Conservation (phyloP, 2,888 invertebrate species). For the Lysandra bellargus region DNA sequence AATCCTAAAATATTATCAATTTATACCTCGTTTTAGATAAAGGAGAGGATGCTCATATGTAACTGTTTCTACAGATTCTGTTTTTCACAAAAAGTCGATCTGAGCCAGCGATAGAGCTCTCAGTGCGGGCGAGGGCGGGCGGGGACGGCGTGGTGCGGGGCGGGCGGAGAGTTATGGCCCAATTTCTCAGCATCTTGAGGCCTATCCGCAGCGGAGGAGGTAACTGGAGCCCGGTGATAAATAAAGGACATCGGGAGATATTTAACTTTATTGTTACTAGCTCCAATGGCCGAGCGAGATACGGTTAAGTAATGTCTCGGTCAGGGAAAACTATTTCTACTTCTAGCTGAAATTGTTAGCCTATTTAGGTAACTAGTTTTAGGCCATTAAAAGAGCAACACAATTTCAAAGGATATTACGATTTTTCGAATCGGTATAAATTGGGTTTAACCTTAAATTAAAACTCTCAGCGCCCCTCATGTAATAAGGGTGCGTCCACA, state of each 20-base stretch:
- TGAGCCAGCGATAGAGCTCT: neutral
- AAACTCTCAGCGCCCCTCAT: too few relatives aligned
- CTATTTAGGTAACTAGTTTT: neutral
- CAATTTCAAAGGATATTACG: neutral
- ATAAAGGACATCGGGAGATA: constrained; percentile 17
- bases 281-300: neutral
- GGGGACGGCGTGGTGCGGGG: neutral
- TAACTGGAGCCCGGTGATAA: constrained; percentile 20
- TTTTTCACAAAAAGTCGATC: neutral
- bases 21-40: neutral
- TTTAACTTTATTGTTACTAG: constrained; percentile 16
- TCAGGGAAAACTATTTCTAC: neutral
- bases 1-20: neutral
- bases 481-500: too few relatives aligned
- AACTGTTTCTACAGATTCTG: neutral
- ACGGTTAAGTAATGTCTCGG: neutral
- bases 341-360: neutral
- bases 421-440: too few relatives aligned
- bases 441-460: too few relatives aligned
- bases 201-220: constrained; percentile 24
- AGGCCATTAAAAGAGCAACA: neutral
- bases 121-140: neutral
- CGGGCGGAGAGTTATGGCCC: constrained; percentile 26
- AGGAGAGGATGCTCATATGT: neutral
- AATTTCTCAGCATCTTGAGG: constrained; percentile 29